Percentiles rank a stretch among this genome's conserved stretches.
These are phyloP conservation scores for Lasius fuliginosus DNA, from an alignment of 2,888 invertebrate species.

Conservation along the genomic window DNA sequence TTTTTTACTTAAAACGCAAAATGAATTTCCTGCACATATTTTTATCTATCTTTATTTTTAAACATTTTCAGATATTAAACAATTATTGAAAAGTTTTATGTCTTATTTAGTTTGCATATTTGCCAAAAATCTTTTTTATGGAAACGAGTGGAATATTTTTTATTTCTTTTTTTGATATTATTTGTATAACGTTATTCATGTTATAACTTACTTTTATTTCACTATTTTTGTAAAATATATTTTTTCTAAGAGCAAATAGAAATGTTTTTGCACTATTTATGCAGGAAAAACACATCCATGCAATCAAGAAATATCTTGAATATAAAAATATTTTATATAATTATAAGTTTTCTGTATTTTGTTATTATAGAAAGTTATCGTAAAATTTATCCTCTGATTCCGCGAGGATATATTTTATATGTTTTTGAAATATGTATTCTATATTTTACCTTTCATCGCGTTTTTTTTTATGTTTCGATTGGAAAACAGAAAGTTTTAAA, in stretches of 20 bases:
- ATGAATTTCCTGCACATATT: neutral
- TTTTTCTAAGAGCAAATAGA: neutral
- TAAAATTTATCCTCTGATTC: neutral
- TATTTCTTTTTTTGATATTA: neutral
- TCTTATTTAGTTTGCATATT: neutral
- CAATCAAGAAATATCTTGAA: too few species aligned
- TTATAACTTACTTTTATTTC: neutral
- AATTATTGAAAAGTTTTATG: neutral
- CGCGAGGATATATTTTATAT: neutral
- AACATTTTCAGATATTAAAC: neutral
- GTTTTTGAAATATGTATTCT: neutral
- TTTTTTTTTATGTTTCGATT: neutral
- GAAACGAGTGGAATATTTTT: neutral
- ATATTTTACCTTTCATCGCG: neutral
- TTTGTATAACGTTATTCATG: neutral
- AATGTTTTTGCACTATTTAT: neutral
- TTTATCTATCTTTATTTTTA: neutral
- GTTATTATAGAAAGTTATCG: neutral
- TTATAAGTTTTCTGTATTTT: neutral
- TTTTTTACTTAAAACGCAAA: neutral
- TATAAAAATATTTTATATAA: neutral
- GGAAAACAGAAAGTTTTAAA: neutral
- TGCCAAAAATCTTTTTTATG: neutral
- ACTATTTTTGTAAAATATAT: neutral
- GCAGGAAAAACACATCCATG: neutral